Percentiles rank a stretch among this genome's conserved stretches.
These are phyloP conservation scores for Lipophrys pholis DNA, from an alignment of 2,113 vertebrate species.

Conservation along the genomic window DNA sequence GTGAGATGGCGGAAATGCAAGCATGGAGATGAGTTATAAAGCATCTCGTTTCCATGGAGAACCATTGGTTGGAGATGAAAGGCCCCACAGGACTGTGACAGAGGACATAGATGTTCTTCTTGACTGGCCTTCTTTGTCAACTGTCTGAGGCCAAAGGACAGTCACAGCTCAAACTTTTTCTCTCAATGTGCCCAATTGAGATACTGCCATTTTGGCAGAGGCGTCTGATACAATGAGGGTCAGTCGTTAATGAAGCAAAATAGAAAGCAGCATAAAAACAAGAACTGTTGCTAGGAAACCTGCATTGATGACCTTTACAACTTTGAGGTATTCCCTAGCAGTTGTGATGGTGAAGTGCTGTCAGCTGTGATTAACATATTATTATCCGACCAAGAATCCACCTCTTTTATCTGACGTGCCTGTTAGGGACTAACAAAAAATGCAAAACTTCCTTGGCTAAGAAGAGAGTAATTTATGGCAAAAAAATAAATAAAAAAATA, in stretches of 20 bases:
- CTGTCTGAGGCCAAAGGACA: conserved; percentile 50
- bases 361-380: conserved; percentile 76
- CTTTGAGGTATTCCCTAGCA: conserved; percentile 55
- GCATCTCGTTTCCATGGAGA: conserved; percentile 74
- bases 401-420: conserved; percentile 56
- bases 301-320: conserved; percentile 68
- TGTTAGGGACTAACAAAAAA: conserved; percentile 53
- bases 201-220: conserved; percentile 12
- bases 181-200: conserved; percentile 39
- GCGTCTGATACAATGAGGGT: conserved; percentile 36
- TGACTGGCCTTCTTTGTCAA: conserved; percentile 61
- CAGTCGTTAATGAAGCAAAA: conserved; percentile 66
- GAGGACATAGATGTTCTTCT: conserved; percentile 74
- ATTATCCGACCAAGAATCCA: conserved; percentile 56
- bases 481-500: conserved; percentile 30
- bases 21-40: conserved; percentile 74
- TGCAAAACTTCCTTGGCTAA: conserved; percentile 46
- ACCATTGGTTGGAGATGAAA: conserved; percentile 75
- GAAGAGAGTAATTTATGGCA: conserved; percentile 45
- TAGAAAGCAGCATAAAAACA: conserved; percentile 56
- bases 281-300: conserved; percentile 59
- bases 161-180: neutral
- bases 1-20: conserved; percentile 73
- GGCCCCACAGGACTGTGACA: conserved; percentile 57
- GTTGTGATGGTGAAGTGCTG: conserved; percentile 41